A percentile compares a stretch with the other conserved stretches of the same genome.
These are phyloP conservation scores for Anabacerthia variegaticeps DNA, from an alignment of 2,797 vertebrate genomes.

Conservation along the genomic window DNA sequence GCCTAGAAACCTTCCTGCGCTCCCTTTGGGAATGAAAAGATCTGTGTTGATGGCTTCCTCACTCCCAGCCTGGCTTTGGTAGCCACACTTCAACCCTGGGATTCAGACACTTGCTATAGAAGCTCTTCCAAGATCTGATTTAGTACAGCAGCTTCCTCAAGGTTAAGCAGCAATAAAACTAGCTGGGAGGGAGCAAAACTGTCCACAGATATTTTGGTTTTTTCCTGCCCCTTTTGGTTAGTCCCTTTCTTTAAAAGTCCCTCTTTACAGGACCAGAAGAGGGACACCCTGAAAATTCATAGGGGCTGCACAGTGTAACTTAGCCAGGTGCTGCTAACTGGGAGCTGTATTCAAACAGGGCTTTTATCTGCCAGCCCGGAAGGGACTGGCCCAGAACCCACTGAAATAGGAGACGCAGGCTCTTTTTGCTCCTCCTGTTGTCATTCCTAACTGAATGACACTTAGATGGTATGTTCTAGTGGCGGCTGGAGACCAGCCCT, in stretches of 20 bases:
- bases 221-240: background rate
- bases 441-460: constrained; percentile 66
- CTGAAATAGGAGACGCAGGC: constrained; percentile 61
- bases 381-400: constrained; percentile 73
- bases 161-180: constrained; percentile 49
- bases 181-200: constrained; percentile 44
- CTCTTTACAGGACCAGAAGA: background rate
- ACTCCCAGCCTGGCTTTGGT: constrained; percentile 38
- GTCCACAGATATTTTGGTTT: background rate
- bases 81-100: constrained; percentile 48
- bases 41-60: constrained; percentile 40
- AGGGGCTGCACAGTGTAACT: constrained; percentile 53
- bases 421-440: constrained; percentile 58
- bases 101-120: constrained; percentile 20
- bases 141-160: constrained; percentile 32
- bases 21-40: constrained; percentile 32
- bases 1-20: constrained; percentile 12
- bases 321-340: constrained; percentile 52
- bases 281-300: background rate
- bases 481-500: constrained; percentile 84
- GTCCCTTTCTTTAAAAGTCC: background rate
- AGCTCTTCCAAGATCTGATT: background rate
- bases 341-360: constrained; percentile 51
- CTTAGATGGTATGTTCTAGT: constrained; percentile 73
- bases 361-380: constrained; percentile 22